Evolutionary conservation across 2,797 vertebrate species (phyloP), one percentile per base, ranked within the genome.

Genomic region (Phataginus tricuspis): DNA sequence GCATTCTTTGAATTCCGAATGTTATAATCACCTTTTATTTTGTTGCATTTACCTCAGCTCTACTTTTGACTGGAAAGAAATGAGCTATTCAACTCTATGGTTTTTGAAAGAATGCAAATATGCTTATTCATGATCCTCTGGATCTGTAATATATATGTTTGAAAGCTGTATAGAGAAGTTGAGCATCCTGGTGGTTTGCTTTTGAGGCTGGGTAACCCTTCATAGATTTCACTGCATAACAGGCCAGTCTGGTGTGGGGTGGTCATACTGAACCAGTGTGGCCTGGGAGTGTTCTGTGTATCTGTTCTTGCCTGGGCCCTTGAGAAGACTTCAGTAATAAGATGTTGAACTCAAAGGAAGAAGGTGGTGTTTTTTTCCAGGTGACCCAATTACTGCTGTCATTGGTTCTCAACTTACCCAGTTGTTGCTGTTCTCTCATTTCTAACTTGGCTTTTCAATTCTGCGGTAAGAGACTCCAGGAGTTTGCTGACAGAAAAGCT

Each of bases 91-190:
- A 59, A 84, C 61, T 94, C 21, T 89, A 0, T 71, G 92, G 79
- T 95, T 15, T 29, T 87, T 64, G 89, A 90, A 96, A 96, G 0
- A 94, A 92, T 92, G 51, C 42, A 98, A 90, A 98, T 98, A 89
- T 98, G 98, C 98, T 98, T 98, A 98, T 98, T 98, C 98, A 98
- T 98, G 94, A 86, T 97, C 96, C 72, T 88, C 57, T 91, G 85
- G n/a, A 37, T 97, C 90, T 93, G 45, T 96, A 86, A 95, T 82
- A 53, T 80, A 13, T 42, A 69, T 95, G 94, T 98, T 45, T 86
- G 71, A 82, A 91, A 96, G 64, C 68, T 88, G 23, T 29, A 49
- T 59, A 57, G 94, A 96, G 53, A 80, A 93, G 57, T 90, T 87
- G 78, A 39, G 49, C 94, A 55, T 93, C 92, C 5, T 29, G 75